A percentile compares a stretch with the other conserved stretches of the same genome.
phyloP scores from a whole-genome alignment of 1,140 invertebrate genomes.

The Luehdorfia chinensis region DNA sequence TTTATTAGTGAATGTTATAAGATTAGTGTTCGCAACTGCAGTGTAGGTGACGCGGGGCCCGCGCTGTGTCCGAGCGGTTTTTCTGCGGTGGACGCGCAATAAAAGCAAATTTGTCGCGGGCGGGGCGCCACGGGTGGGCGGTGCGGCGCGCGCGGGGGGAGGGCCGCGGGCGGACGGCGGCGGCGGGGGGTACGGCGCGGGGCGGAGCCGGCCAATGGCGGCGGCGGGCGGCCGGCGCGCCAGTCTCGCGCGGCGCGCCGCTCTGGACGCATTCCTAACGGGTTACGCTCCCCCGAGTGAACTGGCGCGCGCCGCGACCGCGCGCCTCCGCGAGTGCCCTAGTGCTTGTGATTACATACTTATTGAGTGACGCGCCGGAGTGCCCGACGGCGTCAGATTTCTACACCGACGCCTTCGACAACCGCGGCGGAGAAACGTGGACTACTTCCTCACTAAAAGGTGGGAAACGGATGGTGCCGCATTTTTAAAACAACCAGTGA shows the following conservation, averaged over 20 bases:
- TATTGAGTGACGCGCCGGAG: constrained; percentile 13
- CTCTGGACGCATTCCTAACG: constrained; percentile 24
- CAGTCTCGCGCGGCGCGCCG: constrained; percentile 36
- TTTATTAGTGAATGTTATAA: too few species aligned
- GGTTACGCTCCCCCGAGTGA: constrained; percentile 12
- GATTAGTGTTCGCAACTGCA: too few species aligned
- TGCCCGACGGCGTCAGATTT: constrained; percentile 3
- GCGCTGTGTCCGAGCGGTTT: too few species aligned
- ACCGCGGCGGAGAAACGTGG: too few species aligned
- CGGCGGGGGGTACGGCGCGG: constrained; percentile 5
- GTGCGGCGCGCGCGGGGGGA: background rate
- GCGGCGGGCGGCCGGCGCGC: constrained; percentile 20
- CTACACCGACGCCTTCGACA: too few species aligned
- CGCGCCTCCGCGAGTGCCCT: background rate
- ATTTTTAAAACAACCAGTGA: too few species aligned
- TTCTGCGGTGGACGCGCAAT: too few species aligned
- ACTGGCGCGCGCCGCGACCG: constrained; percentile 4
- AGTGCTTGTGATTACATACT: background rate
- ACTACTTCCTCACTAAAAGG: too few species aligned
- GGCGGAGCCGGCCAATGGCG: constrained; percentile 15
- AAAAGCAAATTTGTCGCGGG: background rate
- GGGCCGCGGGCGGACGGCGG: constrained; percentile 2
- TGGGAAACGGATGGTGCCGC: too few species aligned
- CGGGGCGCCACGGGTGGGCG: constrained; percentile 1
- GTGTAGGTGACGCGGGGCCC: too few species aligned